Base-by-base conservation (phyloP, 2,797 vertebrate species). In the Acanthis flammea region DNA sequence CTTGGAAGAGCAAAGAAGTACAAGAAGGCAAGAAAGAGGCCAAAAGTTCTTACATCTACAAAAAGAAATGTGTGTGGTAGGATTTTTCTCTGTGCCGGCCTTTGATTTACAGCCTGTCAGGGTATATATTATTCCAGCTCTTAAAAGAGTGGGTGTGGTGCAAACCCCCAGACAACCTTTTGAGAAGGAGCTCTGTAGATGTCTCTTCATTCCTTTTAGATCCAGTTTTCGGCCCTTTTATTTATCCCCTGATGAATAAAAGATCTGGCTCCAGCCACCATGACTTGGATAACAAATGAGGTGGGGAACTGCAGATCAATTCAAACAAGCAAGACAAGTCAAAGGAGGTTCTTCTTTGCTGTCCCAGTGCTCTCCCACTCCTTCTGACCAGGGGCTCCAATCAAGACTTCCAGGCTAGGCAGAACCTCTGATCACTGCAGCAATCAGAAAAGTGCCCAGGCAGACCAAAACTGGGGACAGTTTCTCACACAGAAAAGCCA, bases 101-200 rank as follows among this genome's bases (percentile, higher is more conserved):
- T 92, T 81, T 37, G 90, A 93, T 86, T 94, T 95, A 90, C 58
- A 88, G 94, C 83, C 70, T 93, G 79, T n/a, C 79, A 62, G 66
- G 42, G 21, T 84, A 72, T 84, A 50, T 66, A 60, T 88, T 91
- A 84, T 84, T 86, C 58, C 85, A 78, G 55, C 41, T 89, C 53
- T 78, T 86, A 66, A 63, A 94, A 86, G 47, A 77, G 47, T 28
- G 61, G 65, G 81, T 92, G 89, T 53, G 54, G 75, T 85, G 14
- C 68, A 95, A 93, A 76, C 21, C n/a, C 33, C 24, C 10, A 57
- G 71, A 55, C 61, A 89, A 68, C 33, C 17, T 80, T 78, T 65
- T 58, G 55, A 73, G 42, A 53, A 71, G 48, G 50, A 85, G 51
- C 15, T 66, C 62, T 84, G 30, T 53, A 78, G 82, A 86, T 75